Conservation (phyloP, 2,113 vertebrate species). For the Ardeotis arabs region DNA sequence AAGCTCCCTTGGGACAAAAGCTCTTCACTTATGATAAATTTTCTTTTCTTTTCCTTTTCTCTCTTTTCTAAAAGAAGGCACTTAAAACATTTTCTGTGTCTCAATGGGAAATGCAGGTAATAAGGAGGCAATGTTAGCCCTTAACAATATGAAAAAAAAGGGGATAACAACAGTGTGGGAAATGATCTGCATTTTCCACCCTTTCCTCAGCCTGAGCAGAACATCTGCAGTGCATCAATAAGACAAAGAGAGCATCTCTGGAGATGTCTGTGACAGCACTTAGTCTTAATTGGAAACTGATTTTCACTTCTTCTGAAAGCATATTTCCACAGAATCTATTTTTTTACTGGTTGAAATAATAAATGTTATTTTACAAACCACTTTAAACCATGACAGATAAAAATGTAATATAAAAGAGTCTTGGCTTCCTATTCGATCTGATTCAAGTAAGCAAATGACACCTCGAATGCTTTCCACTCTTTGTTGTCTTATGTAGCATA, state of each 20-base stretch:
- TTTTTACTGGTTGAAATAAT: conserved; percentile 1
- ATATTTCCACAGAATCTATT: neutral
- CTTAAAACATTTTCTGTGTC: neutral
- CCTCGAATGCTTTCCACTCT: neutral
- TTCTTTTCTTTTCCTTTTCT: neutral
- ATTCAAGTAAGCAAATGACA: neutral
- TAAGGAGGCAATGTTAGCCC: neutral
- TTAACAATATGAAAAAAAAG: neutral
- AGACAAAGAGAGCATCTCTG: conserved; percentile 23
- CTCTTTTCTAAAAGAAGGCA: neutral
- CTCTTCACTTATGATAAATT: neutral
- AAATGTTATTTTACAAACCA: neutral
- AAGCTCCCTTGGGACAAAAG: neutral
- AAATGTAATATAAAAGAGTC: neutral
- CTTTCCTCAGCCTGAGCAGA: neutral
- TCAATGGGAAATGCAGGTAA: neutral
- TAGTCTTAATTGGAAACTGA: conserved; percentile 34
- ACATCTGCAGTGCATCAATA: conserved; percentile 7
- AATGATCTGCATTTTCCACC: conserved; percentile 5
- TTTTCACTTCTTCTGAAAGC: conserved; percentile 28
- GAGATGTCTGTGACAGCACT: neutral
- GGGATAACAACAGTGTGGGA: neutral
- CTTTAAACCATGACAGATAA: neutral
- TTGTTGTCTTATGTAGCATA: neutral
- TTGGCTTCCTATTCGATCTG: neutral